Evolutionary conservation across 2,888 invertebrate species (phyloP).

Genomic region (Aphidius colemani): DNA sequence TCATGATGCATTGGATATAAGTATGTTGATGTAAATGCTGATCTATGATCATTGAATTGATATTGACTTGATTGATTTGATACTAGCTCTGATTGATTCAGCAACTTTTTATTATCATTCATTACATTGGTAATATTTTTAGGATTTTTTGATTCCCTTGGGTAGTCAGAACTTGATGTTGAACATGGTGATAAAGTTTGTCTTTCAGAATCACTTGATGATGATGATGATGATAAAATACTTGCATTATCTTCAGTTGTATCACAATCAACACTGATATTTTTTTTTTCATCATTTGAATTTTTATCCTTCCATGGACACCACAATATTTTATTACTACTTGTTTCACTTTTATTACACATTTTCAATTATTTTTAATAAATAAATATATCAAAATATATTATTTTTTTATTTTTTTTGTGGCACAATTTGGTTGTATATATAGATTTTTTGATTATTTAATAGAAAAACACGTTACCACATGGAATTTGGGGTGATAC

Average conservation of each 20-base stretch:
- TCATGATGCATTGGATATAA: constrained; percentile 28
- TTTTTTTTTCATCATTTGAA: constrained; percentile 13
- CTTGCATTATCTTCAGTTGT: constrained; percentile 26
- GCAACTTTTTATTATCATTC: neutral
- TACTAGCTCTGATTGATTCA: constrained; percentile 10
- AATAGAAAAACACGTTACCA: constrained; percentile 1
- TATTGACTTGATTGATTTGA: constrained; percentile 9
- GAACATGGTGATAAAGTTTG: constrained; percentile 29
- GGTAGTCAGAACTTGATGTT: constrained; percentile 28
- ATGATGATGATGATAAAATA: constrained; percentile 21
- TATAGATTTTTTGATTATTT: neutral
- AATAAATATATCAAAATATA: neutral
- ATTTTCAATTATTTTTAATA: neutral
- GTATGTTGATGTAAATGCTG: constrained; percentile 24
- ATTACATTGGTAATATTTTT: neutral
- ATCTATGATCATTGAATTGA: constrained; percentile 23
- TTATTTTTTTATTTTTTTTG: neutral
- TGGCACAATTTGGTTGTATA: neutral
- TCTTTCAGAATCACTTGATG: constrained; percentile 27
- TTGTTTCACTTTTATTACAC: too few species aligned
- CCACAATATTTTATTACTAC: constrained; percentile 37
- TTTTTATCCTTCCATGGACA: constrained; percentile 43
- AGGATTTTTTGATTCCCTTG: constrained; percentile 1
- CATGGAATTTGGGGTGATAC: constrained; percentile 5
- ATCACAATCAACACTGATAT: constrained; percentile 23